A percentile compares a stretch with the other conserved stretches of the same genome.
These are phyloP conservation scores for Hylia prasina DNA, from an alignment of 2,113 vertebrate species.

Conservation along the genomic window DNA sequence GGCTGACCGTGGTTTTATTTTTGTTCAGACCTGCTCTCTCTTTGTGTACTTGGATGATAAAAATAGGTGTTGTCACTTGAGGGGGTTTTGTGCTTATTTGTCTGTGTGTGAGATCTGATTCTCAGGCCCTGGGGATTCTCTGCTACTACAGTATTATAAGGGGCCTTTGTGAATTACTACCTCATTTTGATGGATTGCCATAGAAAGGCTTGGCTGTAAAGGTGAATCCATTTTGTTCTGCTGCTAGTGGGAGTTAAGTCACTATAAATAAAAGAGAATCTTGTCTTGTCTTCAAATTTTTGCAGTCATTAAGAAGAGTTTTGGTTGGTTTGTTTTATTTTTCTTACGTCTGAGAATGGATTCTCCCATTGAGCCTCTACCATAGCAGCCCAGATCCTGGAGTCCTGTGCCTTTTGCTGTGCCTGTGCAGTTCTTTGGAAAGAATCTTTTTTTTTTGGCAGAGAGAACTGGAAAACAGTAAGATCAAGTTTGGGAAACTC, in stretches of 20 bases:
- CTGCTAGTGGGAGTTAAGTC: not conserved
- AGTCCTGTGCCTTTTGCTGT: not conserved
- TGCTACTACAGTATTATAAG: not conserved
- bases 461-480: not conserved
- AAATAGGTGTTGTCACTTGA: not conserved
- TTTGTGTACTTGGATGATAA: not conserved
- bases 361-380: not conserved
- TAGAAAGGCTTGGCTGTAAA: not conserved
- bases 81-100: not conserved
- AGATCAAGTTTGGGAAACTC: not conserved
- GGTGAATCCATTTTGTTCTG: not conserved
- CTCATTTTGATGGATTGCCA: not conserved
- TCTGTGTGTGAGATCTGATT: not conserved
- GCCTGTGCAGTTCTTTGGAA: not conserved
- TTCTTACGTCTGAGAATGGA: not conserved
- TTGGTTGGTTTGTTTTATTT: not conserved
- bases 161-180: not conserved
- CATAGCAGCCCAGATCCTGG: not conserved
- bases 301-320: not conserved
- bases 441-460: not conserved
- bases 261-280: not conserved
- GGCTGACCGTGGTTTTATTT: not conserved
- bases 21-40: not conserved
- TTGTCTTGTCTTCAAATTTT: not conserved
- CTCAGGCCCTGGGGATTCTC: not conserved